A percentile compares a stretch with the other conserved stretches of the same genome.
Evolutionary conservation across 2,113 vertebrate genomes (phyloP).

Genomic region (Galemys pyrenaicus): DNA sequence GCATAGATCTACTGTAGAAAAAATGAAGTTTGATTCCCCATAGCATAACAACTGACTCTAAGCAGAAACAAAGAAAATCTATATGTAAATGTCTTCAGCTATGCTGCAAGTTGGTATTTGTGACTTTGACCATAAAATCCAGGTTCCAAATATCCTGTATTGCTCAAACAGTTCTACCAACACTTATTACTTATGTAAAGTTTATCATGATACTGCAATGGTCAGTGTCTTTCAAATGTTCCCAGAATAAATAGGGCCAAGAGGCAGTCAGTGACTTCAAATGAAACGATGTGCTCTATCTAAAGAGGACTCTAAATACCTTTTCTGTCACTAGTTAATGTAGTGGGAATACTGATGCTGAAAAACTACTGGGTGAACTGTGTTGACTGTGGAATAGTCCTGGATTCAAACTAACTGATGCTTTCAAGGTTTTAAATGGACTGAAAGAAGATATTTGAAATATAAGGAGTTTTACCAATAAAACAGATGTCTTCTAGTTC

Average conservation of each 20-base stretch:
- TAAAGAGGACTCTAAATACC: neutral
- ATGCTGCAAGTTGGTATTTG: conserved; percentile 60
- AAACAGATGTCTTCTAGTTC: neutral
- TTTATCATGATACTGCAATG: conserved; percentile 30
- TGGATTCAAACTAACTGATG: neutral
- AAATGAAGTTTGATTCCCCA: conserved; percentile 48
- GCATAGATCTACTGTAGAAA: neutral
- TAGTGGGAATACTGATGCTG: neutral
- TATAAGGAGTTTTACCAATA: neutral
- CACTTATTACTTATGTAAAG: conserved; percentile 66
- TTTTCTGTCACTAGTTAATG: neutral
- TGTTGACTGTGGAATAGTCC: neutral
- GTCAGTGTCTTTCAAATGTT: conserved; percentile 43
- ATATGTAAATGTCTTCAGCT: conserved; percentile 29
- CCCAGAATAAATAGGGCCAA: neutral
- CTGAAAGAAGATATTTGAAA: neutral
- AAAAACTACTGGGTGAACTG: neutral
- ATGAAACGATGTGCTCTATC: neutral
- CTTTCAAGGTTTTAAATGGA: neutral
- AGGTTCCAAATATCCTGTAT: conserved; percentile 69
- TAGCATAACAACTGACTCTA: conserved; percentile 19
- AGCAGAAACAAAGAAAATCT: conserved; percentile 51
- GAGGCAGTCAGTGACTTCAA: neutral
- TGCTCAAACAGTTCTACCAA: conserved; percentile 62
- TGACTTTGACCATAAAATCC: conserved; percentile 54